Evolutionary conservation across 2,113 vertebrate genomes (phyloP).

Genomic region (Setophaga petechia): DNA sequence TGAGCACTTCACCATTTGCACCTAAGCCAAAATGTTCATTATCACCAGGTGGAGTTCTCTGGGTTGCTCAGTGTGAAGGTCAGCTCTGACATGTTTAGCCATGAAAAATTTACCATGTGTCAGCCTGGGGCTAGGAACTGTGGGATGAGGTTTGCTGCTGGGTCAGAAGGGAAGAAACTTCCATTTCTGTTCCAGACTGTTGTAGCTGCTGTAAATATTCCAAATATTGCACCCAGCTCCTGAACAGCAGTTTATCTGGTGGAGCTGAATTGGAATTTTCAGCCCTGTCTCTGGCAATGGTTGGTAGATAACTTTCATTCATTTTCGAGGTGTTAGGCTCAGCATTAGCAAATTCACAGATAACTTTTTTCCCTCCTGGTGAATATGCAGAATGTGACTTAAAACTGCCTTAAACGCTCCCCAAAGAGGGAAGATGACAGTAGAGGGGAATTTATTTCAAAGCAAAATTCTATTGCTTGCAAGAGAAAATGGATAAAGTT

Average conservation of each 20-base stretch:
- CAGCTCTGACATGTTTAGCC: neutral
- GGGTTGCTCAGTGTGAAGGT: neutral
- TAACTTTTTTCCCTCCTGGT: neutral
- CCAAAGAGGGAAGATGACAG: constrained; percentile 30
- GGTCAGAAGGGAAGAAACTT: neutral
- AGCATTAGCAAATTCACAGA: constrained; percentile 8
- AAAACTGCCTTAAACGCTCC: constrained; percentile 23
- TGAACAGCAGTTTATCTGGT: neutral
- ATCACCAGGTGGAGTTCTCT: neutral
- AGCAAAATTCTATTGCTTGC: constrained; percentile 23
- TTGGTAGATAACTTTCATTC: neutral
- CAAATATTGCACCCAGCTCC: neutral
- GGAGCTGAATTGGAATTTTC: neutral
- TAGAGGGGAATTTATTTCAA: constrained; percentile 44
- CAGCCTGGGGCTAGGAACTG: neutral
- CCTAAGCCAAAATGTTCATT: neutral
- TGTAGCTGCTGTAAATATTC: neutral
- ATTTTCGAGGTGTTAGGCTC: neutral
- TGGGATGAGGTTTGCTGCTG: neutral
- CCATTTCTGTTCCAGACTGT: neutral
- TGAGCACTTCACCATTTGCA: neutral
- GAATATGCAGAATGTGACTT: constrained; percentile 27
- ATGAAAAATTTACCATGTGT: neutral
- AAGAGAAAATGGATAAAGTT: constrained; percentile 22
- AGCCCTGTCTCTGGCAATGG: neutral